A percentile compares a stretch with the other conserved stretches of the same genome.
phyloP scores from a whole-genome alignment of 2,888 invertebrate species.

The Drosophila kokeensis region DNA sequence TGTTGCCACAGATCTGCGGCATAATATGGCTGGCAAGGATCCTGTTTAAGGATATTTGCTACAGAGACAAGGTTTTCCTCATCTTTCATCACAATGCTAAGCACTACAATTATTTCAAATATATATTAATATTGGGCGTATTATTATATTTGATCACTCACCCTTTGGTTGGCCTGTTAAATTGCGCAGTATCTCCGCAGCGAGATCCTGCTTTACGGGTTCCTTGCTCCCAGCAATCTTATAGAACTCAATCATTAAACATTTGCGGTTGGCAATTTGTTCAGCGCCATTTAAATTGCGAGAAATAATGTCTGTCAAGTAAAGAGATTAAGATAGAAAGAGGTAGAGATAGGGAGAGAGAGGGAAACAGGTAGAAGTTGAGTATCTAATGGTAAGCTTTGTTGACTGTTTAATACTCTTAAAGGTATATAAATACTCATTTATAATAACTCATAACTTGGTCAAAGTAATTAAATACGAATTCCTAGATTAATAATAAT shows the following conservation, averaged over 20 bases:
- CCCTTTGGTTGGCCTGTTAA: slow-evolving; percentile 68
- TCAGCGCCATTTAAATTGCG: slow-evolving; percentile 67
- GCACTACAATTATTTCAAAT: slow-evolving; percentile 33
- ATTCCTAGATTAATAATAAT: no score
- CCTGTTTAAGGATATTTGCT: slow-evolving; percentile 56
- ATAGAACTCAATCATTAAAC: slow-evolving; percentile 74
- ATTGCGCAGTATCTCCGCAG: slow-evolving; percentile 70
- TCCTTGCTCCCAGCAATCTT: slow-evolving; percentile 57
- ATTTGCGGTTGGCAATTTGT: slow-evolving; percentile 57
- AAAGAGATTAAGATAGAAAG: neutral
- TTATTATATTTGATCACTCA: slow-evolving; percentile 5
- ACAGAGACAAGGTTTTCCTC: slow-evolving; percentile 51
- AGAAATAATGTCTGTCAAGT: slow-evolving; percentile 62
- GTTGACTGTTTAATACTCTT: neutral
- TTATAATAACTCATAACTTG: no score
- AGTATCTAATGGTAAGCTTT: neutral
- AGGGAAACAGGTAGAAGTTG: neutral
- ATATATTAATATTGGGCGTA: neutral
- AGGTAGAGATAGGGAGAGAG: neutral
- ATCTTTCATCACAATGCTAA: slow-evolving; percentile 48
- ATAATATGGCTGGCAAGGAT: slow-evolving; percentile 61
- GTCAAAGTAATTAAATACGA: neutral
- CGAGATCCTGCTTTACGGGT: slow-evolving; percentile 39
- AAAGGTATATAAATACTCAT: neutral
- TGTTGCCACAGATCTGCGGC: slow-evolving; percentile 75